Evolutionary conservation across 2,888 invertebrate species (phyloP).

Genomic region (Agrenia bidenticulata): DNA sequence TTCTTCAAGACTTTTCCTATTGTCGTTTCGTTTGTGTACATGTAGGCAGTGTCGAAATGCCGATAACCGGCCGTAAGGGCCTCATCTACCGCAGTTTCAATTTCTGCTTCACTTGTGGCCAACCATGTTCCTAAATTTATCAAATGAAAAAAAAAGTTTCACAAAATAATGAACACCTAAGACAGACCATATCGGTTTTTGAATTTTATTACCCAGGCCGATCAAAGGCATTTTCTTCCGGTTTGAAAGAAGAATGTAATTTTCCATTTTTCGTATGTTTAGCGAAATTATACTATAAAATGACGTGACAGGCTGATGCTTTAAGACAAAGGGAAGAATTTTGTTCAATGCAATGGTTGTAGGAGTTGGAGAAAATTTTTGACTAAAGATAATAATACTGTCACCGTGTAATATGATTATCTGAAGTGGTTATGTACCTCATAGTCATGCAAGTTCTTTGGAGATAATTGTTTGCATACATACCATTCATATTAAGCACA

Average conservation of each 20-base stretch:
- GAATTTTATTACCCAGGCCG: background rate
- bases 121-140: conserved; percentile 27
- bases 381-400: no score
- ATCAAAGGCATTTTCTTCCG: conserved; percentile 5
- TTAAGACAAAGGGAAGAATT: no score
- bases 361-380: no score
- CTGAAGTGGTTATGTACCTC: no score
- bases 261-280: conserved; percentile 1
- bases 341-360: no score
- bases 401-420: no score
- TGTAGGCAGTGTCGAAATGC: conserved; percentile 56
- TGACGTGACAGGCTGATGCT: no score
- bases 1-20: conserved; percentile 55
- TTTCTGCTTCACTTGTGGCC: conserved; percentile 50
- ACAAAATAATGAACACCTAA: background rate
- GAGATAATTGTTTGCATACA: no score
- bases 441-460: no score
- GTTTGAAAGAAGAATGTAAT: background rate
- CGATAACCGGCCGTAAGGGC: conserved; percentile 56
- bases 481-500: no score
- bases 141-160: background rate
- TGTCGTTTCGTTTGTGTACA: conserved; percentile 54
- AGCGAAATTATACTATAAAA: no score
- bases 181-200: background rate
- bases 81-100: conserved; percentile 54